Percentiles rank a stretch among this genome's conserved stretches.
These are phyloP conservation scores for Caenorhabditis becei DNA, from an alignment of 2,888 invertebrate genomes.

Conservation along the genomic window DNA sequence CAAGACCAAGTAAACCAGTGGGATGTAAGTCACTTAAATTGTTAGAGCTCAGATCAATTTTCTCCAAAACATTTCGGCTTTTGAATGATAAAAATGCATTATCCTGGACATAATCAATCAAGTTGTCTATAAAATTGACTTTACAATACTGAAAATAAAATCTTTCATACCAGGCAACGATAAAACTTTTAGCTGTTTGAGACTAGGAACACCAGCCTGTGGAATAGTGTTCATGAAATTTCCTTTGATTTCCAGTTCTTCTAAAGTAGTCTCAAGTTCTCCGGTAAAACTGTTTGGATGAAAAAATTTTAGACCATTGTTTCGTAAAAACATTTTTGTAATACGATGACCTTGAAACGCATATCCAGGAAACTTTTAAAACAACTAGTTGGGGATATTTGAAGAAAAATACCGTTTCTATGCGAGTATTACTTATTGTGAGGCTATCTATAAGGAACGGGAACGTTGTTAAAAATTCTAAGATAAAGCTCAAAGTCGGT, in stretches of 20 bases:
- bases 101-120: conserved; percentile 71
- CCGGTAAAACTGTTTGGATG: conserved; percentile 75
- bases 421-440: conserved; percentile 77
- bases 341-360: conserved; percentile 75
- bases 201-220: conserved; percentile 65
- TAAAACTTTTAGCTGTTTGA: conserved; percentile 53
- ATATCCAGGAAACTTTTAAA: conserved; percentile 66
- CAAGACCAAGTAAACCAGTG: conserved; percentile 73
- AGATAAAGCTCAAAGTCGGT: conserved; percentile 68
- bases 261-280: conserved; percentile 65
- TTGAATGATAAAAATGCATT: conserved; percentile 75
- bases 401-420: conserved; percentile 58
- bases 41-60: conserved; percentile 75
- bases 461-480: conserved; percentile 69
- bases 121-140: conserved; percentile 61
- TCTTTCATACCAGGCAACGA: conserved; percentile 56
- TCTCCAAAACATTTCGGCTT: conserved; percentile 66
- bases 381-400: background rate
- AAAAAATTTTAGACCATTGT: conserved; percentile 74
- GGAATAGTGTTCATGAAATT: conserved; percentile 73
- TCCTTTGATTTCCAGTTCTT: conserved; percentile 76
- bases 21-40: conserved; percentile 73
- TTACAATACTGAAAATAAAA: conserved; percentile 51
- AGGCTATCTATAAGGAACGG: conserved; percentile 74
- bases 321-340: conserved; percentile 73